Percentiles rank a stretch among this genome's conserved stretches.
These are phyloP conservation scores for Tretioscincus oriximinensis DNA, from an alignment of 2,113 vertebrate genomes.

Conservation along the genomic window DNA sequence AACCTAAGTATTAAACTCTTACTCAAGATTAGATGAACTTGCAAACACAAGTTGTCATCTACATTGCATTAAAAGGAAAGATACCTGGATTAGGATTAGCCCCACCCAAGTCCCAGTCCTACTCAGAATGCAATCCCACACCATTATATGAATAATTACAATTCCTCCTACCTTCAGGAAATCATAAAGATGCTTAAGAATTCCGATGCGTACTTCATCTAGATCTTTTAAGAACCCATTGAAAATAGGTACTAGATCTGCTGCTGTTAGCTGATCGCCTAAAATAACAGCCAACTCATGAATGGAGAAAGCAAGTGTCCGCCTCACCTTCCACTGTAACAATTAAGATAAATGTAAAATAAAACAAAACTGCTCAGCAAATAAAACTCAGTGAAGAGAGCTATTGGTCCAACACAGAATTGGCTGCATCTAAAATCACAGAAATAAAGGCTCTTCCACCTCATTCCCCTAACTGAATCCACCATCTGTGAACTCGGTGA, in stretches of 20 bases:
- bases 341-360: background rate
- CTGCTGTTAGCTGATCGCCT: slow-evolving; percentile 74
- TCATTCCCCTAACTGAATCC: background rate
- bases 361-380: background rate
- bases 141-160: background rate
- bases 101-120: no score
- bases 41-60: no score
- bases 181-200: slow-evolving; percentile 78
- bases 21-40: no score
- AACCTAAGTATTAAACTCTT: no score
- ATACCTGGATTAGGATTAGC: background rate
- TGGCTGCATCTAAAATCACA: background rate
- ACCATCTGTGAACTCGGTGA: no score
- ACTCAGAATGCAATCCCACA: no score
- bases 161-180: slow-evolving; percentile 75
- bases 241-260: slow-evolving; percentile 77
- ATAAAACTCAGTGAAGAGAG: background rate
- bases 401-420: background rate
- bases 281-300: slow-evolving; percentile 76
- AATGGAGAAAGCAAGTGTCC: slow-evolving; percentile 73
- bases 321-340: slow-evolving; percentile 74
- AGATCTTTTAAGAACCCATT: slow-evolving; percentile 79
- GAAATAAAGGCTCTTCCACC: background rate
- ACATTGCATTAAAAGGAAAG: no score
- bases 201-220: slow-evolving; percentile 76